phyloP scores from a whole-genome alignment of 2,113 vertebrate genomes.

The Piprites chloris region DNA sequence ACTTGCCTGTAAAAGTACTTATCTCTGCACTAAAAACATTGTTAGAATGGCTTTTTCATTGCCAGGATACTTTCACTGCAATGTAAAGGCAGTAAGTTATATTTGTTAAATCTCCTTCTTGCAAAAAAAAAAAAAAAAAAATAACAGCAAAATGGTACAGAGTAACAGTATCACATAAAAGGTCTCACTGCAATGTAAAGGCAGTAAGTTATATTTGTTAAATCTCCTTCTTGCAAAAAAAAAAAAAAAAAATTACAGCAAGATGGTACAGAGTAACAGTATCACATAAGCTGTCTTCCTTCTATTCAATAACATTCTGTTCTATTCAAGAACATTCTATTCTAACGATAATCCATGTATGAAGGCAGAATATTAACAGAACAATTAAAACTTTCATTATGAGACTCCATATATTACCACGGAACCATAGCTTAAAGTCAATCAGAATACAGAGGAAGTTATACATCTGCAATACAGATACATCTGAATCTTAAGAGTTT shows the following conservation, averaged over 20 bases:
- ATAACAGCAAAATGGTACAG: not conserved
- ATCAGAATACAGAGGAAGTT: not conserved
- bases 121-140: fast-evolving
- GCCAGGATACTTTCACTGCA: not conserved
- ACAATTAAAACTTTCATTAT: not conserved
- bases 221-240: not conserved
- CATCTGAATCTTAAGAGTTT: not conserved
- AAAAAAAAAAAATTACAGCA: not conserved
- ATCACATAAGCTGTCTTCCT: not conserved
- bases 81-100: not conserved
- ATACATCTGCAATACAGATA: no score
- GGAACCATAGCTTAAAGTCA: not conserved
- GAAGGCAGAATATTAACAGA: not conserved
- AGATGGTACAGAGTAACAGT: not conserved
- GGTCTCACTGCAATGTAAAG: not conserved
- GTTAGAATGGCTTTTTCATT: not conserved
- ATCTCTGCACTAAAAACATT: not conserved
- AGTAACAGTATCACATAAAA: not conserved
- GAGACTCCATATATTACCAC: not conserved
- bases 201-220: not conserved
- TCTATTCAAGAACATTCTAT: not conserved
- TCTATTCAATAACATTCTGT: not conserved
- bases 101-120: not conserved
- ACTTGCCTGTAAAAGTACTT: not conserved
- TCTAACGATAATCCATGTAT: not conserved